These are phyloP conservation scores for Resseliella maxima DNA, from an alignment of 2,888 invertebrate species.

Conservation along the genomic window DNA sequence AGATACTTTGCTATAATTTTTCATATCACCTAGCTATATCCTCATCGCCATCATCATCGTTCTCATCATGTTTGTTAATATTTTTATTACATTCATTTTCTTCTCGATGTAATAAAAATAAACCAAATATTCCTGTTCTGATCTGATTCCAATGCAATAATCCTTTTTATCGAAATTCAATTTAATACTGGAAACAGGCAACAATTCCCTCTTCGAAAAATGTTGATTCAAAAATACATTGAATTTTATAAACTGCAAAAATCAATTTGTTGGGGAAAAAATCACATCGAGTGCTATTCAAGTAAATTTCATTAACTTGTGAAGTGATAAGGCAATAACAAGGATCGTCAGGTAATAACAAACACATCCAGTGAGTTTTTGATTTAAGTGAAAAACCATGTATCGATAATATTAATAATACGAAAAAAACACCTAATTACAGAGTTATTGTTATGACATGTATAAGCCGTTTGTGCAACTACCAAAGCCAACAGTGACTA, in stretches of 20 bases:
- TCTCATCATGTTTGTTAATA: background rate
- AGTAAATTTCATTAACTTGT: slow-evolving; percentile 13
- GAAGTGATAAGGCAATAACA: background rate
- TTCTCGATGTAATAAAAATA: background rate
- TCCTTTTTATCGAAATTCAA: background rate
- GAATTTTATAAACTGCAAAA: background rate
- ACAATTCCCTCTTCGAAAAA: too few species aligned
- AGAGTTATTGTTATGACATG: background rate
- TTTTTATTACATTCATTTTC: background rate
- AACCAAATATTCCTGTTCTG: background rate
- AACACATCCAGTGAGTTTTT: background rate
- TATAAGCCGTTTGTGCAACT: background rate
- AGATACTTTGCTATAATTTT: background rate
- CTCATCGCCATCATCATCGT: background rate
- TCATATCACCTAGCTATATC: background rate
- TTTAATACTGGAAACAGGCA: background rate
- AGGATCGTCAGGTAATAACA: background rate
- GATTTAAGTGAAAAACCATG: background rate
- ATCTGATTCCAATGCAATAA: background rate
- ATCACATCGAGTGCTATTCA: background rate
- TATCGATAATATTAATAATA: background rate
- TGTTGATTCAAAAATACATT: background rate
- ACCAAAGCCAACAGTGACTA: background rate
- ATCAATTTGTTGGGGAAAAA: background rate
- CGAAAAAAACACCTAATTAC: too few species aligned